Base-by-base conservation (phyloP, 2,888 invertebrate genomes). In the Caenorhabditis wallacei region DNA sequence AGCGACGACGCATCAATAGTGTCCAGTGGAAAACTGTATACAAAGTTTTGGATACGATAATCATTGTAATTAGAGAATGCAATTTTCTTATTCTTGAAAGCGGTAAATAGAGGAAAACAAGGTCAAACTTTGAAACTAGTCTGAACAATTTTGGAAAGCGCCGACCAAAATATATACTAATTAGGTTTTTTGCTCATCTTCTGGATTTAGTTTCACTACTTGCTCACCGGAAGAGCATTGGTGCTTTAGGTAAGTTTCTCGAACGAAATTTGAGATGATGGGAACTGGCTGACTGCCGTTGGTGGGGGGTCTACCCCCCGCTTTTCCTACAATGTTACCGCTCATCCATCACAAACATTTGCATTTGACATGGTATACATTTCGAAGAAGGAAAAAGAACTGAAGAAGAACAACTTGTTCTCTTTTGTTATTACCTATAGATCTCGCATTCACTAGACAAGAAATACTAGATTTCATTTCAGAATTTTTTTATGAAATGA, bases 281-380 rank as follows among this genome's bases (percentile, higher is more conserved):
- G 18, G 59, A 69, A 69, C 59, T 46, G 53, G 66, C 57, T 54
- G 61, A 56, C 56, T 74, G 57, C 56, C 40, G 53, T 51, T 26
- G 46, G 57, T 30, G 30, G 30, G 46, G 57, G 37, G 64, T 18
- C 35, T 51, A 35, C 64, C 30, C 64, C 64, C 56, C 48, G 40
- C 5, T 40, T 53, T 26, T 56, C 43, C 26, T 26, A 35, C 63
- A 51, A 63, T 43, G 63, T 71, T 72, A 74, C 72, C 72, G 75
- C 75, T 69, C 76, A 76, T 76, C 68, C 75, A 76, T 76, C 68
- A 76, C 76, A 76, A 76, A 76, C 68, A 76, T 76, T 76, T 76
- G 76, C 76, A 76, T 76, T 76, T 69, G 68, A 76, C 69, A 68
- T 76, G 68, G 76, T 76, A 76, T 76, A 76, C 68, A 76, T 61